These are phyloP conservation scores for Trichogramma evanescens DNA, from an alignment of 2,888 invertebrate species.

Conservation along the genomic window DNA sequence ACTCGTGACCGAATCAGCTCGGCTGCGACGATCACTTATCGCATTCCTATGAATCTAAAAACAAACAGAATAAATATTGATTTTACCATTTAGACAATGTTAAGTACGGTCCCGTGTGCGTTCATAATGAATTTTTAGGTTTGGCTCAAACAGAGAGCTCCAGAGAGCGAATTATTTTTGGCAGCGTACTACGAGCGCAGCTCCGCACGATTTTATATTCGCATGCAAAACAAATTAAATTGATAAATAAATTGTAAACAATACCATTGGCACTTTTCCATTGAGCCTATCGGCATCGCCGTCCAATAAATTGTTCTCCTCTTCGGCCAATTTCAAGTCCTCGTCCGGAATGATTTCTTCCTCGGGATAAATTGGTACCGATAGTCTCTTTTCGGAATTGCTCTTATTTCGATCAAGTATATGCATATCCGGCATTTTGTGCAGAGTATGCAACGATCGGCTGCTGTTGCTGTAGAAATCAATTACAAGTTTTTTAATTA, in stretches of 20 bases:
- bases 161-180: too few species aligned
- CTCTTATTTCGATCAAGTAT: constrained; percentile 32
- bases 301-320: constrained; percentile 42
- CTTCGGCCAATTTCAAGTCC: constrained; percentile 37
- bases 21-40: constrained; percentile 50
- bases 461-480: constrained; percentile 21
- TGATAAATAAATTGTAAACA: constrained; percentile 5
- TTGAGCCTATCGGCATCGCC: constrained; percentile 41
- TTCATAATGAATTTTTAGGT: neutral
- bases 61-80: neutral
- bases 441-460: constrained; percentile 39
- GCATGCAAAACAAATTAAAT: too few species aligned
- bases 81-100: too few species aligned
- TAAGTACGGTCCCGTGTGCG: too few species aligned
- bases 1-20: constrained; percentile 43
- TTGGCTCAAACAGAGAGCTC: too few species aligned
- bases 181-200: too few species aligned
- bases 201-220: too few species aligned
- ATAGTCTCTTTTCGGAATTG: constrained; percentile 39
- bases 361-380: constrained; percentile 41
- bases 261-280: constrained; percentile 40
- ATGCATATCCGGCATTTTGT: constrained; percentile 32
- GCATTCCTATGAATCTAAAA: constrained; percentile 50
- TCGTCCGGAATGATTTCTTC: constrained; percentile 34
- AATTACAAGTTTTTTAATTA: neutral